Evolutionary conservation across 2,113 vertebrate species (phyloP), one percentile per base, ranked within the genome.

Genomic region (Crocuta crocuta): DNA sequence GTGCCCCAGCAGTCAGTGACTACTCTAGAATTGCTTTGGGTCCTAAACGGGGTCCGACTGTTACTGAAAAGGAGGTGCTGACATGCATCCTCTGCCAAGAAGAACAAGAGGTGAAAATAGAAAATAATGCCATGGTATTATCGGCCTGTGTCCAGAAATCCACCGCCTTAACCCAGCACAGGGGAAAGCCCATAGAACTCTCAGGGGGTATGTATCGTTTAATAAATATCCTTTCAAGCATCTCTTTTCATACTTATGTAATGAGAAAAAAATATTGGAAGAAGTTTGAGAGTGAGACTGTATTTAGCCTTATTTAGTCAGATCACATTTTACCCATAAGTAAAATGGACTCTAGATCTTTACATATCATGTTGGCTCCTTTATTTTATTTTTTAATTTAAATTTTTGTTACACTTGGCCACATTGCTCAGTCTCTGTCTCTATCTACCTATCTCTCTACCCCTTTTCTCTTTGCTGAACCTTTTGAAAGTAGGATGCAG

Each of bases 1-100:
- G 98, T 82, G 58, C 91, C 55, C 97, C 98, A 95, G 97, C 96
- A 17, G 90, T 99, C 96, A 94, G 99, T 84, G 99, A 98, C 98
- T 99, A 99, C 98, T 99, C 98, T 88, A 99, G 89, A 97, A 99
- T 99, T 94, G 99, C 99, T 48, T 93, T 99, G 95, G 99, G 99
- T 92, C 99, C 99, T 76, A 99, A 99, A 82, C 98, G 99, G 97
- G 99, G 99, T 66, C 98, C 98, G 2, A 99, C 99, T 76, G 95
- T 99, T 1, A 81, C 98, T n/a, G 99, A 99, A 97, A 99, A 99
- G 96, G 99, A 99, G 98, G 96, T 99, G 95, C 98, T 99, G 97
- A 99, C 99, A 61, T 99, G 99, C 98, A 99, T 99, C 96, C 99
- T 99, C 35, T 99, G 99, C 98, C 99, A 99, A 98, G 99, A 99